These are phyloP conservation scores for Drosophila jambulina DNA, from an alignment of 1,140 invertebrate species.

Conservation along the genomic window DNA sequence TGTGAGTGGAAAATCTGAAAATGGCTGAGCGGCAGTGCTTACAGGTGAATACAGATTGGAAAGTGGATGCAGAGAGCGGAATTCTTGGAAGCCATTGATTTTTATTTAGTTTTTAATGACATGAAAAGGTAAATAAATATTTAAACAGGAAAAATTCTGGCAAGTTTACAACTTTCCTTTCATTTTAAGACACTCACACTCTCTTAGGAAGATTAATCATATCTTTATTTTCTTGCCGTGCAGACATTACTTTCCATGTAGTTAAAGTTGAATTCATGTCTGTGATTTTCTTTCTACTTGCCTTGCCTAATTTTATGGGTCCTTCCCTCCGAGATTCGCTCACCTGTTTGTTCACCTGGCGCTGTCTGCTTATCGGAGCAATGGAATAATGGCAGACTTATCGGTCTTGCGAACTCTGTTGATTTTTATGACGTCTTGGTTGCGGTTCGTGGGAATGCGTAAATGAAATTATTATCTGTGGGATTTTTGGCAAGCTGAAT, in stretches of 20 bases:
- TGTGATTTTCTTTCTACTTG: conserved; percentile 40
- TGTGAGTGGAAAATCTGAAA: conserved; percentile 73
- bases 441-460: conserved; percentile 41
- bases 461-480: conserved; percentile 81
- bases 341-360: conserved; percentile 23
- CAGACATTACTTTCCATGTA: conserved; percentile 72
- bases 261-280: conserved; percentile 60
- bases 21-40: conserved; percentile 31
- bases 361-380: conserved; percentile 29
- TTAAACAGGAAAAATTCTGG: not conserved
- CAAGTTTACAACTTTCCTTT: no score
- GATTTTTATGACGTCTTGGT: conserved; percentile 56
- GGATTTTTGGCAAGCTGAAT: conserved; percentile 57
- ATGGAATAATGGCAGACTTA: conserved; percentile 57
- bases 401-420: conserved; percentile 58
- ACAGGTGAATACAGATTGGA: conserved; percentile 28
- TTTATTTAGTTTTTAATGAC: not conserved
- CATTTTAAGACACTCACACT: not conserved
- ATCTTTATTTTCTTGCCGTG: conserved; percentile 8
- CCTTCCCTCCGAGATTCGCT: conserved; percentile 3
- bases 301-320: conserved; percentile 26
- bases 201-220: not conserved
- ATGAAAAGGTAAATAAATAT: not conserved
- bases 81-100: no score
- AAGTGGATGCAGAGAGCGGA: not conserved